These are phyloP conservation scores for Crepidodera aurea DNA, from an alignment of 2,888 invertebrate genomes.

Conservation along the genomic window DNA sequence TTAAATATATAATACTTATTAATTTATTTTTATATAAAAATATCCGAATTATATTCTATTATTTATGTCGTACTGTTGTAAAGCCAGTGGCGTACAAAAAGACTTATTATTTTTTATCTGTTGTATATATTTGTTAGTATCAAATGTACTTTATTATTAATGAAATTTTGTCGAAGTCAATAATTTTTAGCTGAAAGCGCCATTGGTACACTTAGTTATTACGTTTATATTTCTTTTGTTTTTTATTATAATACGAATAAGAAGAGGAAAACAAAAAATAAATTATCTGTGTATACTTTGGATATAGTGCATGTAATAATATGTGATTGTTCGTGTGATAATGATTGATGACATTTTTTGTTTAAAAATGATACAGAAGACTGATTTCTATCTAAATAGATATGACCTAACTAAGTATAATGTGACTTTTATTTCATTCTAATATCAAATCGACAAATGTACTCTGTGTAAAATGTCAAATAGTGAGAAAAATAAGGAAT, in stretches of 20 bases:
- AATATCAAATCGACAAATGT: too few species aligned
- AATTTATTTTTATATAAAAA: too few species aligned
- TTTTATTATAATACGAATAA: conserved; percentile 12
- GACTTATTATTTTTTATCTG: background rate
- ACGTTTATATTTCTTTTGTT: conserved; percentile 17
- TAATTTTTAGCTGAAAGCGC: background rate
- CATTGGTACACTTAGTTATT: conserved; percentile 15
- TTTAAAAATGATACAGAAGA: conserved; percentile 59
- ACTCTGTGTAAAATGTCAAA: too few species aligned
- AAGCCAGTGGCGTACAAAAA: conserved; percentile 1
- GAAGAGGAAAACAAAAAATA: conserved; percentile 11
- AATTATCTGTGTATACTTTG: conserved; percentile 42
- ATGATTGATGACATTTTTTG: conserved; percentile 47
- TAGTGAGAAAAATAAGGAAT: too few species aligned
- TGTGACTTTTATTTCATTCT: conserved; percentile 21
- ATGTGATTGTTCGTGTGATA: conserved; percentile 61
- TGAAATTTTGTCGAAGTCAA: too few species aligned
- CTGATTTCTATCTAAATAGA: conserved; percentile 57
- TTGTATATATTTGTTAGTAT: too few species aligned
- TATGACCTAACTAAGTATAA: conserved; percentile 30
- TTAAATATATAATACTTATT: too few species aligned
- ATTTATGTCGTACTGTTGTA: background rate
- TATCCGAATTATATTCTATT: background rate
- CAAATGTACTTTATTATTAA: background rate
- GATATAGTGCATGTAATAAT: conserved; percentile 54